A percentile compares a stretch with the other conserved stretches of the same genome.
These are phyloP conservation scores for Aspidiotus destructor DNA, from an alignment of 2,888 invertebrate species.

Conservation along the genomic window DNA sequence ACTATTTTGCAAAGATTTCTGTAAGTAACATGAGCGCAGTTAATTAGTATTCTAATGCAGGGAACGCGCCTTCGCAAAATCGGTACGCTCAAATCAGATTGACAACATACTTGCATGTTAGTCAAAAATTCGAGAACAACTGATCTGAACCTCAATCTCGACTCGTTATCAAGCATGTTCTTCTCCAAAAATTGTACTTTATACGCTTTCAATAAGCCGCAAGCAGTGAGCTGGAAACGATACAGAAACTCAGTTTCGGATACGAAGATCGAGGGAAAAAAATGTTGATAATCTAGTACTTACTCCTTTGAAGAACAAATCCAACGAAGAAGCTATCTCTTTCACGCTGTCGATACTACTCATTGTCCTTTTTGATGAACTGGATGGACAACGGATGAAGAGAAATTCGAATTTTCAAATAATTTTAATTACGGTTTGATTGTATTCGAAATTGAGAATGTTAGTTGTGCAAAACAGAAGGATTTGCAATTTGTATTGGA, in stretches of 20 bases:
- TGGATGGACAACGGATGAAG: too few species aligned
- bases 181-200: slow-evolving; percentile 4
- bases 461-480: too few species aligned
- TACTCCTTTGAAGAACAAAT: slow-evolving; percentile 11
- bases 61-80: too few species aligned
- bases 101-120: slow-evolving; percentile 10
- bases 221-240: slow-evolving; percentile 3
- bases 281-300: background rate
- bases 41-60: background rate
- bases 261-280: background rate
- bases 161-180: background rate
- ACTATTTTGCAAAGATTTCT: slow-evolving; percentile 3
- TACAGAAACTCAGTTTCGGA: background rate
- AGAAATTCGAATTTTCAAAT: too few species aligned
- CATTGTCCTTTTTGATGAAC: background rate
- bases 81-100: background rate
- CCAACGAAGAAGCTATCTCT: background rate
- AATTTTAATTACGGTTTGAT: too few species aligned
- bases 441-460: too few species aligned
- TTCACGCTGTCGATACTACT: background rate
- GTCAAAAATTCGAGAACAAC: slow-evolving; percentile 18
- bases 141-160: background rate
- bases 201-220: slow-evolving; percentile 1
- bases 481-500: too few species aligned
- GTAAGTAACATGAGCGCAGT: background rate